Conservation (phyloP, 2,888 invertebrate species). For the Emmelina monodactyla region DNA sequence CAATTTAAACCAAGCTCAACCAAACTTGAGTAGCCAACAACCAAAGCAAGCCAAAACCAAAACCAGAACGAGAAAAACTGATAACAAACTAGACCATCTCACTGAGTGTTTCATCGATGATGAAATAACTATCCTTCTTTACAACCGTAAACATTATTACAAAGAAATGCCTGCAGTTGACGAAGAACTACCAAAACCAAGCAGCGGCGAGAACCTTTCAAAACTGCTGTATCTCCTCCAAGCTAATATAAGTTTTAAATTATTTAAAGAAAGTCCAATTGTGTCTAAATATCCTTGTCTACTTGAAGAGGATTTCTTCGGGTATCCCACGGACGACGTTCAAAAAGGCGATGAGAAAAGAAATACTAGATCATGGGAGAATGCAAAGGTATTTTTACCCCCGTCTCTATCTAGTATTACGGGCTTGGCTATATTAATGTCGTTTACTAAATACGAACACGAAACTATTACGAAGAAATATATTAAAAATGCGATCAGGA, state of each 20-base stretch:
- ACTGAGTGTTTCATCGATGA: neutral
- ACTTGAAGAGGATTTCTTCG: too few species aligned
- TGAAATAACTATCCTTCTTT: neutral
- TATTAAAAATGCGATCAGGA: neutral
- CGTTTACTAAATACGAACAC: conserved; percentile 16
- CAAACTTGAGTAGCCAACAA: conserved; percentile 24
- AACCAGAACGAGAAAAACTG: conserved; percentile 7
- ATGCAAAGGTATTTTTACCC: conserved; percentile 25
- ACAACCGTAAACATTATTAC: too few species aligned
- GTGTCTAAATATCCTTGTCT: too few species aligned
- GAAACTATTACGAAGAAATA: neutral
- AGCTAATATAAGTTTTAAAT: too few species aligned
- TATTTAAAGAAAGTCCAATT: too few species aligned
- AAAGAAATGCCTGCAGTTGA: too few species aligned
- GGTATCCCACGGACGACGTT: too few species aligned
- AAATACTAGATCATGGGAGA: too few species aligned
- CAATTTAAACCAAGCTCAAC: conserved; percentile 22
- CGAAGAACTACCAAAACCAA: too few species aligned
- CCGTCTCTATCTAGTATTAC: conserved; percentile 42
- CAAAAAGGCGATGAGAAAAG: too few species aligned
- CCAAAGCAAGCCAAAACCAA: conserved; percentile 12
- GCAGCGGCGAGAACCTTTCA: too few species aligned
- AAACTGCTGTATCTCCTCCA: too few species aligned
- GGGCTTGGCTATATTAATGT: conserved; percentile 37
- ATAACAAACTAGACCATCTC: conserved; percentile 3